Evolutionary conservation across 2,888 invertebrate genomes (phyloP), one percentile per base, ranked within the genome.

Genomic region (Leptopterna dolabrata): DNA sequence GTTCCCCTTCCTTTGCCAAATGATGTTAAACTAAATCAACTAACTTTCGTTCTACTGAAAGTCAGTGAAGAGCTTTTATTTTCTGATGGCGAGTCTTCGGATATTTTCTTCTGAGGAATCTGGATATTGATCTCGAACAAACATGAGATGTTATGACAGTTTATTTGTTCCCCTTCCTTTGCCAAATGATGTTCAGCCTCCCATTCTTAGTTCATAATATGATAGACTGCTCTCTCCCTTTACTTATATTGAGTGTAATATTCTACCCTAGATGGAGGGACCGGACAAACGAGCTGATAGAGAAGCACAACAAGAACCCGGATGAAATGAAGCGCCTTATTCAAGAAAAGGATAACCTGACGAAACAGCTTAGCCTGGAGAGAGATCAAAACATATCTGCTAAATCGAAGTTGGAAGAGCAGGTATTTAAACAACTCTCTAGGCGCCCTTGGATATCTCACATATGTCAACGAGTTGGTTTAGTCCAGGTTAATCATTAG

Each of bases 251-350:
- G n/a, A n/a, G n/a, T n/a, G n/a, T n/a, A n/a, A 41, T 73, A 19
- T 36, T 36, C n/a, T 16, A n/a, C 16, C 24, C 27, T 51, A 94
- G 96, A 90, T 98, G 98, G 96, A 93, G 96, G 89, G 95, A 95
- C 90, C 94, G 98, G 90, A 96, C 97, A 0, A 97, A 97, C 91
- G 94, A 95, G 88, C 93, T 98, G 87, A 95, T 98, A 2, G 98
- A 98, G 92, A 95, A 97, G 91, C 96, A 96, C 2, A 97, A 97
- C 91, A 96, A 97, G 91, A 97, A 96, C 91, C 97, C 98, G 0
- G 98, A 98, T 92, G 98, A 98, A 92, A 96, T 97, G 94, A 96
- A 97, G 91, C 94, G 96, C 82, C 92, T 97, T 41, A 96, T 96
- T 92, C 94, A 94, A 24, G 97, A 97, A 92, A 94, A 96, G 43